Conservation (phyloP, 2,888 invertebrate genomes). For the Pollenia amentaria region DNA sequence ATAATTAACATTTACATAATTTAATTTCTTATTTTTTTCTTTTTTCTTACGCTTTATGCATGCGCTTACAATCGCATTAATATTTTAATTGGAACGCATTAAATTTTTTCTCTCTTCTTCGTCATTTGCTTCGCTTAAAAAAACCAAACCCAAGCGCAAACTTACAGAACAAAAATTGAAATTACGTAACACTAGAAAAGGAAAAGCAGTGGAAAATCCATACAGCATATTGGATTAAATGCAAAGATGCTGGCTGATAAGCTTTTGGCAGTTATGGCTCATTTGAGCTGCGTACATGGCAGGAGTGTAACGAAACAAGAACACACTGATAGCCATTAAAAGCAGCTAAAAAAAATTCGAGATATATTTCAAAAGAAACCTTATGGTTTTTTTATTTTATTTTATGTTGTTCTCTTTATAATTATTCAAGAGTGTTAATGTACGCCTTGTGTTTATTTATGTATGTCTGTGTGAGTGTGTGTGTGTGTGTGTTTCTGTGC, state of each 20-base stretch:
- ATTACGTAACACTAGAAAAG: background rate
- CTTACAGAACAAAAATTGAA: background rate
- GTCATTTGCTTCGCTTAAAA: background rate
- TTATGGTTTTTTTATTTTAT: background rate
- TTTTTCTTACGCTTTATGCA: background rate
- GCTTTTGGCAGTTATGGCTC: conserved; percentile 43
- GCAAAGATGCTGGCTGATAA: conserved; percentile 12
- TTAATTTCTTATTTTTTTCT: background rate
- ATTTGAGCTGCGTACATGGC: conserved; percentile 3
- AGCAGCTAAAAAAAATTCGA: background rate
- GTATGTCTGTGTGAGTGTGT: background rate
- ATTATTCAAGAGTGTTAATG: conserved; percentile 12
- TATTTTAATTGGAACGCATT: conserved; percentile 55
- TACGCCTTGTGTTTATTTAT: background rate
- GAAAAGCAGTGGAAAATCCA: background rate
- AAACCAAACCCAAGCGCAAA: background rate
- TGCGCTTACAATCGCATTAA: conserved; percentile 30
- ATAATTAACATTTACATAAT: conserved; percentile 8
- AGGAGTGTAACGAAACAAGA: background rate
- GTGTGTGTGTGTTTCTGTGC: background rate
- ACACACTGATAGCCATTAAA: background rate
- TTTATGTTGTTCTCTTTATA: background rate
- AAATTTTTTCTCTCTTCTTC: conserved; percentile 26
- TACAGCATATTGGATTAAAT: conserved; percentile 22
- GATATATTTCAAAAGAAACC: background rate